Percentiles rank a stretch among this genome's conserved stretches.
phyloP scores from a whole-genome alignment of 2,888 invertebrate species.

The Sesamia inferens region DNA sequence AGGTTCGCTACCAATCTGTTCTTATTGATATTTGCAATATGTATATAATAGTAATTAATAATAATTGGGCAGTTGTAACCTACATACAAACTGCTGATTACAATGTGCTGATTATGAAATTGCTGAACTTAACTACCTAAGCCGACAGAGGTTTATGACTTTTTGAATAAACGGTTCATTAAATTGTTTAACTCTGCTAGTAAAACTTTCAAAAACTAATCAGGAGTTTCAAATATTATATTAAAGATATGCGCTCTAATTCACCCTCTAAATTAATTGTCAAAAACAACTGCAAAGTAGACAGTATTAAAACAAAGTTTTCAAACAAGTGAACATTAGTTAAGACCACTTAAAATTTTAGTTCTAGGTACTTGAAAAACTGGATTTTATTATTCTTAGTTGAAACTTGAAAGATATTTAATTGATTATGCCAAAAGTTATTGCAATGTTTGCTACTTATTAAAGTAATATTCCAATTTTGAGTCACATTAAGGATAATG shows the following conservation, averaged over 20 bases:
- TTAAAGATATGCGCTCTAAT: background rate
- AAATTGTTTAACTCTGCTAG: background rate
- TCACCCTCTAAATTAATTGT: slow-evolving; percentile 16
- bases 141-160: background rate
- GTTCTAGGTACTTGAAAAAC: slow-evolving; percentile 25
- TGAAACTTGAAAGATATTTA: slow-evolving; percentile 12
- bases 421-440: slow-evolving; percentile 22
- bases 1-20: background rate
- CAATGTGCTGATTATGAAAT: slow-evolving; percentile 1
- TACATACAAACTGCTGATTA: too few species aligned
- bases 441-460: slow-evolving; percentile 14
- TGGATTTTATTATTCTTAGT: slow-evolving; percentile 17
- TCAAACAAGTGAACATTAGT: slow-evolving; percentile 30
- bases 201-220: slow-evolving; percentile 3
- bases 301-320: slow-evolving; percentile 12
- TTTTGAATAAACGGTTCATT: slow-evolving; percentile 5
- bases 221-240: slow-evolving; percentile 4
- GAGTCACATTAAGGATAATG: background rate
- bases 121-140: background rate
- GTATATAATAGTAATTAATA: background rate
- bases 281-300: slow-evolving; percentile 38
- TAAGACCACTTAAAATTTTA: slow-evolving; percentile 9
- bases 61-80: background rate
- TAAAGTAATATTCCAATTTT: slow-evolving; percentile 11
- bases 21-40: too few species aligned